Base-by-base conservation (phyloP, 1,140 invertebrate species). In the Caenorhabditis inopinata region DNA sequence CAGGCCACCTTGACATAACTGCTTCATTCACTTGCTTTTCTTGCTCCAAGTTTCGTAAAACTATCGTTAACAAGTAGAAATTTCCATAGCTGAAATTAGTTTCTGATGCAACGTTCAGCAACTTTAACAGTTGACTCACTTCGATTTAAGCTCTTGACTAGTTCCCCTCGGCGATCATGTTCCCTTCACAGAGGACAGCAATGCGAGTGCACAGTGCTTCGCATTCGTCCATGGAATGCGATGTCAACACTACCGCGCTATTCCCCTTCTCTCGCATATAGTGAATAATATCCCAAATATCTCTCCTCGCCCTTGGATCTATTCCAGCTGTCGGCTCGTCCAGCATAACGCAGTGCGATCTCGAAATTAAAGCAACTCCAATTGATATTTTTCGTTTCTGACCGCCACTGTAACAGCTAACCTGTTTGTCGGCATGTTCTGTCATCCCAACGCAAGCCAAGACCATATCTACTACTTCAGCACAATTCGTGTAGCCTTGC, bases 311-410 rank as follows among this genome's bases (percentile, higher is more conserved):
- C 2, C 88, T 88, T 1, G 91, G 91, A 85, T 92, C 91, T 87
- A 92, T 91, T 38, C 91, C 91, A 32, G 90, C 91, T 11, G 91
- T 92, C 6, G 91, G 91, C 83, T 91, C 91, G 88, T 91, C 91
- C 29, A 91, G 84, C 62, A 91, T 88, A 21, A 91, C 85, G 25
- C 90, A 85, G 73, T 89, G 89, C 2, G 89, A 90, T 11, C 88
- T 89, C 21, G 90, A 90, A 47, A 90, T 87, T 83, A 91, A 90
- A 7, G 91, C 90, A 27, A 91, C 83, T 0, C 89, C 90, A 12
- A 91, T 89, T 84, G 89, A 90, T 0, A 91, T 85, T 74, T 90
- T 85, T 14, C 90, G 82, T 77, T 90, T 88, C 86, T 91, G 88
- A 5, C 91, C 91, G 29, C 90, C 91, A n/a, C 88, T 89, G 27